Percentiles rank a stretch among this genome's conserved stretches.
phyloP scores from a whole-genome alignment of 2,797 vertebrate genomes.

The Nyctibius grandis region DNA sequence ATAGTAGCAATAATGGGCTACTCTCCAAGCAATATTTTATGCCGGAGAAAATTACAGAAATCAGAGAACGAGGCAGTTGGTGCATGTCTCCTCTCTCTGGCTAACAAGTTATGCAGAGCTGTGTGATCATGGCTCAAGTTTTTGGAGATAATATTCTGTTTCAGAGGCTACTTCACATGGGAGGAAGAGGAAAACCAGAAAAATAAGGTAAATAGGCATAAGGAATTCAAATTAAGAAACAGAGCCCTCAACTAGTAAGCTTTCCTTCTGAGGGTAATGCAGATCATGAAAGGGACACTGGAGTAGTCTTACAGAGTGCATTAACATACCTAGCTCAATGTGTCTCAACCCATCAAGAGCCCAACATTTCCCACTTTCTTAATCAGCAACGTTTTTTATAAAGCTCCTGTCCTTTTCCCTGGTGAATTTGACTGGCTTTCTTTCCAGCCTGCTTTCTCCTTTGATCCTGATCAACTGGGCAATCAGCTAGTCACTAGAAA shows the following conservation, averaged over 20 bases:
- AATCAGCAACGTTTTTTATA: neutral
- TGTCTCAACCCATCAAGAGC: neutral
- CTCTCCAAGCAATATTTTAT: neutral
- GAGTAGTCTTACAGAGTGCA: neutral
- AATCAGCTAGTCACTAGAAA: neutral
- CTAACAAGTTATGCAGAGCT: neutral
- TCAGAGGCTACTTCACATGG: neutral
- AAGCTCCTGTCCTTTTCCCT: neutral
- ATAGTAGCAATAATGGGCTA: neutral
- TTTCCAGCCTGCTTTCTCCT: neutral
- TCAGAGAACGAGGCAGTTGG: neutral
- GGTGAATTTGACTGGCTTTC: neutral
- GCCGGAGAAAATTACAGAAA: neutral
- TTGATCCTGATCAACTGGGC: neutral
- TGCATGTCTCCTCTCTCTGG: neutral
- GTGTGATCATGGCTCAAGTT: neutral
- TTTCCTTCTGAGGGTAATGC: neutral
- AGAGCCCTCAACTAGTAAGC: neutral
- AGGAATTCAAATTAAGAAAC: neutral
- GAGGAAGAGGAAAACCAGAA: neutral
- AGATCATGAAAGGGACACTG: neutral
- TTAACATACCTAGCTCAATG: neutral
- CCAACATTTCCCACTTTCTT: neutral
- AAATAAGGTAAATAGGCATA: neutral
- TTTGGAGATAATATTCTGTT: neutral